Evolutionary conservation across 2,888 invertebrate species (phyloP).

Genomic region (Bursaphelenchus okinawaensis): DNA sequence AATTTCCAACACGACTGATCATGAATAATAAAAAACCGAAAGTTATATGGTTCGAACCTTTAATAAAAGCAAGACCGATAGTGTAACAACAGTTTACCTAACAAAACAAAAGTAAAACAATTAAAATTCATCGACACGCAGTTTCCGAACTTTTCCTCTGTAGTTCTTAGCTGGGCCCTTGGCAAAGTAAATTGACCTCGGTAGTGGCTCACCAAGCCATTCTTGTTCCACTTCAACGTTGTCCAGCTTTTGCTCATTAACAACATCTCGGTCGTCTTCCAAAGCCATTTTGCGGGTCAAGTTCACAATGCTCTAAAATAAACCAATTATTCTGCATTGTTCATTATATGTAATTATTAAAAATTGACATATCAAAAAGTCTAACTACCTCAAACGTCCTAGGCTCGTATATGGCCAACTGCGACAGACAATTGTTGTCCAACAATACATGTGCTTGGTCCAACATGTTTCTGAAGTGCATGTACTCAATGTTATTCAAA

Average conservation of each 20-base stretch:
- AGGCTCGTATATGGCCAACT: conserved; percentile 56
- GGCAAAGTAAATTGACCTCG: conserved; percentile 36
- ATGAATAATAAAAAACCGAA: too few relatives aligned
- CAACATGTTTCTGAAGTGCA: conserved; percentile 44
- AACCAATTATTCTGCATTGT: neutral
- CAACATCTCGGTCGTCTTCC: conserved; percentile 39
- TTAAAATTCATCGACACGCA: conserved; percentile 45
- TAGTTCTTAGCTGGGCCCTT: conserved; percentile 46
- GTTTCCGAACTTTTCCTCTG: conserved; percentile 39
- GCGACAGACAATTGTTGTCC: conserved; percentile 47
- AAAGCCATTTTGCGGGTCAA: conserved; percentile 45
- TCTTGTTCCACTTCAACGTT: conserved; percentile 30
- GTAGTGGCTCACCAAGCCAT: conserved; percentile 41
- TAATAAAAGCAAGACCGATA: too few relatives aligned
- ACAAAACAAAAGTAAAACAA: neutral
- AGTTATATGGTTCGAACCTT: too few relatives aligned
- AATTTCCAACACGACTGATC: too few relatives aligned
- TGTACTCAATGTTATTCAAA: conserved; percentile 48
- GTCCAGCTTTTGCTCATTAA: conserved; percentile 35
- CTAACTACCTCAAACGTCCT: conserved; percentile 45
- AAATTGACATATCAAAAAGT: conserved; percentile 1
- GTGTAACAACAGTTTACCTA: too few relatives aligned
- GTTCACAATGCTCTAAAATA: conserved; percentile 42
- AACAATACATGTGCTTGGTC: conserved; percentile 48
- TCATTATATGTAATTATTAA: neutral